Evolutionary conservation across 2,797 vertebrate genomes (phyloP), one percentile per base, ranked within the genome.

Genomic region (Acanthiza pusilla): DNA sequence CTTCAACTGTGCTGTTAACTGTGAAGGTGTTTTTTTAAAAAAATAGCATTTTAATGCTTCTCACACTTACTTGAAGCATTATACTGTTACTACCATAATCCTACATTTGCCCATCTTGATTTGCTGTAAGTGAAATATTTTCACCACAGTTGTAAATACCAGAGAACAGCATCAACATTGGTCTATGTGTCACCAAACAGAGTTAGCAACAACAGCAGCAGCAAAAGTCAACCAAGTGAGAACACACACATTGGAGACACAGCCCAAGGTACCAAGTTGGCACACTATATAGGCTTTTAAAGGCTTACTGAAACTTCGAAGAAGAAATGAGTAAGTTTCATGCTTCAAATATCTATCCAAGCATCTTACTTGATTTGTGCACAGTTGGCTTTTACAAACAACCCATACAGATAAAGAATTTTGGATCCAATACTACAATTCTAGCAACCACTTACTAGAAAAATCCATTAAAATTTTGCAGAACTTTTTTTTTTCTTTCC

Each of bases 1-100:
- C 86, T 96, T 96, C 78, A 43, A 29, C 32, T 58, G 34, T 79
- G 27, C 77, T 91, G 84, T 93, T 96, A 96, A 91, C 75, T 30
- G 29, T 13, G 90, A 51, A 93, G 71, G 72, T 91, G 80, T 62
- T 10, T 91, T 62, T 91, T 62, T 7, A 15, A 55, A 83, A 84
- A 73, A 43, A 2, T 75, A 38, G 34, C 62, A 77, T 61, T 88
- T 88, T 77, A 91, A 85, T 62, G 23, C n/a, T 75, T 61, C 61
- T 86, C 51, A 78, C 32, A n/a, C 23, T 60, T 73, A 50, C 13
- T 82, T 66, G 57, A 89, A 61, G 20, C 87, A 65, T 68, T 74
- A 51, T 10, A 71, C 50, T 47, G 36, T 68, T 82, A 76, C 60
- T 91, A 74, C 26, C 74, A 60, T 66, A 93, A 85, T 21, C 30